Base-by-base conservation (phyloP, 2,113 vertebrate species). In the Pseudopodoces humilis region DNA sequence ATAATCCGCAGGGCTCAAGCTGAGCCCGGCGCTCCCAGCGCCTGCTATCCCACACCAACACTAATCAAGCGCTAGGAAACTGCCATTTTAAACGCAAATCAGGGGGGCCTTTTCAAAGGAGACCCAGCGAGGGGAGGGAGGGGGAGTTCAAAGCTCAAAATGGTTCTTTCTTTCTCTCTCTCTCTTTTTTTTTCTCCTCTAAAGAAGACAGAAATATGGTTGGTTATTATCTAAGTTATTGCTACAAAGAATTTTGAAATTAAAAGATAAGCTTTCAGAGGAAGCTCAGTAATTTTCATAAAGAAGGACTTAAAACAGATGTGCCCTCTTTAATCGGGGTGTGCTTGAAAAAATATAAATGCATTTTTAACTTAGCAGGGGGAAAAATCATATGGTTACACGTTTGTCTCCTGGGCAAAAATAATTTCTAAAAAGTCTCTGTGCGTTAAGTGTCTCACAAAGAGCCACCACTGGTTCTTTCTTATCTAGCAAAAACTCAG, bases 61-160 rank as follows among this genome's bases (percentile, higher is more conserved):
- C 97, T 98, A 97, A 98, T 98, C 97, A 98, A 78, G 76, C 97
- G 93, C 95, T 96, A 96, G 86, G 96, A 98, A 98, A 97, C 97
- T 96, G 97, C 95, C 96, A 94, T 92, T 98, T 97, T 96, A 96
- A 97, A 97, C 97, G 95, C 98, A 98, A 98, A 98, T 98, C 97
- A 98, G 98, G 94, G 95, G 96, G 96, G 95, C 93, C 94, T 91
- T 96, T 97, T 96, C 96, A 98, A 97, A 96, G 85, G 86, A 77
- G 85, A 96, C 95, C 97, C 93, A 64, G 95, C 87, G 68, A 91
- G 79, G 74, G 95, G 91, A 96, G 94, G 90, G 92, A 94, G 89
- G 97, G 56, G 59, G 95, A 97, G 97, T 97, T 98, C 98, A 98
- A 98, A 98, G 98, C 98, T 94, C 95, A 84, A 71, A 93, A 86